Evolutionary conservation across 2,797 vertebrate genomes (phyloP).

Genomic region (Bradypodion pumilum): DNA sequence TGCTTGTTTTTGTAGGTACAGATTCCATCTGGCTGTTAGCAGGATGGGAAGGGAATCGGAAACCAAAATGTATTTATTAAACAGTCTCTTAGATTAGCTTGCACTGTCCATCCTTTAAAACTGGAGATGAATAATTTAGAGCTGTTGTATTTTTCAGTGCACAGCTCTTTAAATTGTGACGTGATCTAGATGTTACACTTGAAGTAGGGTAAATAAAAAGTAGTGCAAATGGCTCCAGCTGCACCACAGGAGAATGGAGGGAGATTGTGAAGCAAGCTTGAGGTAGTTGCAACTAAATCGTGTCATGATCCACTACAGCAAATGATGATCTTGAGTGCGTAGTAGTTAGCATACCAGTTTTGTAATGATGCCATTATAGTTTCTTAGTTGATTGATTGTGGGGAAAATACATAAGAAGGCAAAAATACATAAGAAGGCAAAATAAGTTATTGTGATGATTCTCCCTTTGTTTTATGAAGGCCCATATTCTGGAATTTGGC

Average conservation of each 20-base stretch:
- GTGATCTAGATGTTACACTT: neutral
- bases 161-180: neutral
- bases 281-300: neutral
- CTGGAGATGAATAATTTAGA: neutral
- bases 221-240: neutral
- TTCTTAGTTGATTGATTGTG: no score
- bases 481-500: slow-evolving; percentile 95
- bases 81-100: neutral
- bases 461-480: slow-evolving; percentile 73
- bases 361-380: neutral
- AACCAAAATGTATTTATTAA: neutral
- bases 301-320: neutral
- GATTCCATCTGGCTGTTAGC: neutral
- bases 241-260: no score
- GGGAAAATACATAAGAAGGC: neutral
- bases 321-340: neutral
- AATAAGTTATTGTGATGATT: neutral
- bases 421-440: neutral
- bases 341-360: neutral
- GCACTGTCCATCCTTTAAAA: neutral
- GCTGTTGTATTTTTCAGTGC: neutral
- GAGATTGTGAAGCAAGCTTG: neutral
- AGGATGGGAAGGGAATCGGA: neutral
- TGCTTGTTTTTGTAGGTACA: neutral
- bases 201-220: neutral